Evolutionary conservation across 1,140 invertebrate genomes (phyloP).

Genomic region (Cotesia glomerata): DNA sequence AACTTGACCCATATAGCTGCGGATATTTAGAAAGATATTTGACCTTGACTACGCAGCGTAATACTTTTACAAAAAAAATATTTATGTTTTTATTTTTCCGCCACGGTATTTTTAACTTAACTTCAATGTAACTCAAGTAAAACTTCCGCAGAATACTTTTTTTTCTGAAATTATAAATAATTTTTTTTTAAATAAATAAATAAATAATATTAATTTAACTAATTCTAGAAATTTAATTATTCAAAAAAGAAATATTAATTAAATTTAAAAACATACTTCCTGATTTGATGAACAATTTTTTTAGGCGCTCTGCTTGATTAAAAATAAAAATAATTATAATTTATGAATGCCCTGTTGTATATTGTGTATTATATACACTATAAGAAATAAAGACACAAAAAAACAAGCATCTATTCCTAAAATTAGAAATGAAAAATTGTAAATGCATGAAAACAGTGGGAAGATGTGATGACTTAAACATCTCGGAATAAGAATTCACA

Average conservation of each 20-base stretch:
- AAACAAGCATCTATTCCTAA: constrained; percentile 45
- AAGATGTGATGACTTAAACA: constrained; percentile 25
- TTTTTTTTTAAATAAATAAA: no score
- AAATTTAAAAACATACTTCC: background rate
- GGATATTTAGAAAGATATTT: constrained; percentile 45
- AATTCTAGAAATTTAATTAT: background rate
- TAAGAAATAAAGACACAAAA: constrained; percentile 23
- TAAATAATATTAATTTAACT: no score
- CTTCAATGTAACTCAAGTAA: background rate
- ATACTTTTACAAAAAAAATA: constrained; percentile 23
- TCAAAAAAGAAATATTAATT: background rate
- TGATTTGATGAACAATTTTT: no score
- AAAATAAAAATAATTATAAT: background rate
- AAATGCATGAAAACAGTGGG: constrained; percentile 42
- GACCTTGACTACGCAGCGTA: constrained; percentile 24
- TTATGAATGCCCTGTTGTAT: background rate
- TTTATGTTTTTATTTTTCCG: constrained; percentile 24
- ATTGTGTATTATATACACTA: constrained; percentile 26
- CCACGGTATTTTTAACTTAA: background rate
- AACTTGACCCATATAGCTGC: constrained; percentile 47
- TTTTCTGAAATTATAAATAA: no score
- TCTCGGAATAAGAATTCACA: background rate
- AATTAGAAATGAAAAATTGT: constrained; percentile 53
- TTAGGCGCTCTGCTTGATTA: no score
- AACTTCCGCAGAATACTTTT: background rate